Evolutionary conservation across 2,113 vertebrate genomes (phyloP), one percentile per base, ranked within the genome.

Genomic region (Ceyx cyanopectus): DNA sequence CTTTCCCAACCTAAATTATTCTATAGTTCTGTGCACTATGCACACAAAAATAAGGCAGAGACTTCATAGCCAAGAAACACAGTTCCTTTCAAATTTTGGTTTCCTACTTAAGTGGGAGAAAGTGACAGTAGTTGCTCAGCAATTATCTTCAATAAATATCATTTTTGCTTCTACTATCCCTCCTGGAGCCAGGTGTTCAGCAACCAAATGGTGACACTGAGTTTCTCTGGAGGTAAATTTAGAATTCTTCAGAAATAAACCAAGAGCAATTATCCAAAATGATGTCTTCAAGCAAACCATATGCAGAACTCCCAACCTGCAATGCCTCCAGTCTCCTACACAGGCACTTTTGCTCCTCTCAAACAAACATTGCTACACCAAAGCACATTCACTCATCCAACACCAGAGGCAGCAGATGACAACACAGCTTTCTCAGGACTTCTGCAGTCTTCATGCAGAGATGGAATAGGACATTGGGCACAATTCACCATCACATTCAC

Each of bases 401-500:
- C 2, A 1, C 27, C 30, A n/a, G 13, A 58, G 11, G 29, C 3
- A 8, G 51, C 0, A 8, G 17, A 34, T 10, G 7, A 13, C 72
- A n/a, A 9, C 40, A 8, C 1, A 3, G 54, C 48, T 29, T 62
- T 18, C 57, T 23, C 27, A 54, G 26, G 12, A 58, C 18, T 73
- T n/a, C 21, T 58, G 19, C 1, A 63, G 29, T 7, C 41, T 66
- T 69, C 37, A 30, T 9, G 45, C 62, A 72, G 72, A 67, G 45
- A 12, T 26, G 10, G 37, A 76, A 40, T 0, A 40, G 19, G 14
- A 45, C 61, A 22, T 10, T 29, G n/a, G 46, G 23, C 13, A 45
- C 37, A 72, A 17, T 34, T 5, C 61, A 27, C 4, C 5, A 26
- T 11, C 0, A 0, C 9, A 14, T 26, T 51, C 8, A 8, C 14